phyloP scores from a whole-genome alignment of 2,113 vertebrate genomes.

The Gadus macrocephalus region DNA sequence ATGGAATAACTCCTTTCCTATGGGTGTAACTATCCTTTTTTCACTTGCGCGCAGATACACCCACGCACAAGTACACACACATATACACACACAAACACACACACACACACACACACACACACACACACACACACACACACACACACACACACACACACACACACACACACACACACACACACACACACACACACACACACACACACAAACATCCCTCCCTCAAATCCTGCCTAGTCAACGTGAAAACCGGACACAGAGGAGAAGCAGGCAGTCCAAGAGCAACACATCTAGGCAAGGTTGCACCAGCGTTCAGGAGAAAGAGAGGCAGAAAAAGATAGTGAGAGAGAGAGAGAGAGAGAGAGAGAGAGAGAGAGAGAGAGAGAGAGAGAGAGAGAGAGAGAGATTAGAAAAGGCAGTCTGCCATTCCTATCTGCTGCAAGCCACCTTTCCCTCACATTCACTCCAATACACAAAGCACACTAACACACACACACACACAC shows the following conservation, averaged over 20 bases:
- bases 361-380: too few relatives aligned
- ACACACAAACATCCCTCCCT: too few relatives aligned
- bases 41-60: constrained; percentile 17
- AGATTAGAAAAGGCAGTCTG: constrained; percentile 20
- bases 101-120: too few relatives aligned
- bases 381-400: constrained; percentile 23
- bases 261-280: constrained; percentile 22
- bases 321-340: too few relatives aligned
- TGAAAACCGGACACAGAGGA: constrained; percentile 11
- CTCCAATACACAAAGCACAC: constrained; percentile 11
- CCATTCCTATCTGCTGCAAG: constrained; percentile 26
- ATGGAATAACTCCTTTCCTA: constrained; percentile 63
- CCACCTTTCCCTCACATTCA: constrained; percentile 15
- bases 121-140: too few relatives aligned
- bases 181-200: too few relatives aligned
- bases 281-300: constrained; percentile 15
- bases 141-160: not conserved
- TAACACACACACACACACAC: not conserved
- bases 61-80: not conserved
- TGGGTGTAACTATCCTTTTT: constrained; percentile 24
- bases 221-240: not conserved
- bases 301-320: constrained; percentile 15
- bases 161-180: too few relatives aligned
- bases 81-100: not conserved
- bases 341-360: constrained; percentile 16